These are phyloP conservation scores for Mythimna loreyi DNA, from an alignment of 2,888 invertebrate genomes.

Conservation along the genomic window DNA sequence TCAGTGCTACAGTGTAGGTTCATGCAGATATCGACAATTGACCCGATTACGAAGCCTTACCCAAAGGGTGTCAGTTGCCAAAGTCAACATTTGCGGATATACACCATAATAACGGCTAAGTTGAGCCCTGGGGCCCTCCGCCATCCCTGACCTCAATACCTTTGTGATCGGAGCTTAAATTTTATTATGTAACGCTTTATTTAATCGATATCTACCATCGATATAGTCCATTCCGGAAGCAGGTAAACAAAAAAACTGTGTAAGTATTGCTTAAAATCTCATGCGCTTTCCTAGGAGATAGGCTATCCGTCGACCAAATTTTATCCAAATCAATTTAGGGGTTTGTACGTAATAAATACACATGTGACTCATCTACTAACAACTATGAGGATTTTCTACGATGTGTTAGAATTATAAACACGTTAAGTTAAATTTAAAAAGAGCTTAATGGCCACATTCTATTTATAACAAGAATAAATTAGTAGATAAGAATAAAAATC, in stretches of 20 bases:
- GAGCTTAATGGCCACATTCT: neutral
- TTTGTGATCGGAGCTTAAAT: neutral
- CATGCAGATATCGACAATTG: conserved; percentile 33
- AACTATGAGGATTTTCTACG: no score
- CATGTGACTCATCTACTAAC: neutral
- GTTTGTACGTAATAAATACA: no score
- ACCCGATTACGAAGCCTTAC: conserved; percentile 36
- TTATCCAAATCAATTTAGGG: no score
- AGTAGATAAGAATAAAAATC: neutral
- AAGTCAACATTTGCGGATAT: conserved; percentile 45
- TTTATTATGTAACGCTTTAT: no score
- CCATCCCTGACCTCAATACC: conserved; percentile 18
- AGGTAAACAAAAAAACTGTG: neutral
- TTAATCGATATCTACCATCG: no score
- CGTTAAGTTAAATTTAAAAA: neutral
- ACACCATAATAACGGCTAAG: conserved; percentile 1
- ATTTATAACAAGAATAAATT: neutral
- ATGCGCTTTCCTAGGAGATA: no score
- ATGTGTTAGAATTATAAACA: neutral
- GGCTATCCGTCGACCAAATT: no score
- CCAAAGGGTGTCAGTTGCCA: conserved; percentile 28
- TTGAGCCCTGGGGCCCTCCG: conserved; percentile 1
- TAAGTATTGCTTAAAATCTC: no score
- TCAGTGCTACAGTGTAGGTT: neutral
- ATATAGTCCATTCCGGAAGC: neutral